These are phyloP conservation scores for Brachylomia viminalis DNA, from an alignment of 2,888 invertebrate genomes.

Conservation along the genomic window DNA sequence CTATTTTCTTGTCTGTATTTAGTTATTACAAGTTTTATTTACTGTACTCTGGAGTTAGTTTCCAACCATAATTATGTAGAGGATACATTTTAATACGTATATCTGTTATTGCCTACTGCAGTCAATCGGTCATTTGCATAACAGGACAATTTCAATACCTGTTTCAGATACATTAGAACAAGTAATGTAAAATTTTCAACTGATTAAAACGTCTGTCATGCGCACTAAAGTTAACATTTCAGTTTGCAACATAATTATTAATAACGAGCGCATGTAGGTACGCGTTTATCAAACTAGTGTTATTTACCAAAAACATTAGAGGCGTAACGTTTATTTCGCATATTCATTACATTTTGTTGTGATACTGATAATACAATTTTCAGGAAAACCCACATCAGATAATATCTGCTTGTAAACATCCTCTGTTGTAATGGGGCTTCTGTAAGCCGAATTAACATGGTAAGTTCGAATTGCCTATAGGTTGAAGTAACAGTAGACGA, in stretches of 20 bases:
- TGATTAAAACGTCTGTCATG: no score
- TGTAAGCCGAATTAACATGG: background rate
- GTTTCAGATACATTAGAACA: no score
- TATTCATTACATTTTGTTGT: conserved; percentile 25
- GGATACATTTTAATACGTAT: background rate
- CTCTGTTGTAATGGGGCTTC: conserved; percentile 1
- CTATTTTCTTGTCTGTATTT: conserved; percentile 21
- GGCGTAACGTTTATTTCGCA: conserved; percentile 17
- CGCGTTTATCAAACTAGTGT: conserved; percentile 13
- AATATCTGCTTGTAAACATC: conserved; percentile 15
- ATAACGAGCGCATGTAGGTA: background rate
- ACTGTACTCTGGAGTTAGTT: background rate
- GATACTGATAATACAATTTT: conserved; percentile 21
- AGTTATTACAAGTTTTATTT: conserved; percentile 17
- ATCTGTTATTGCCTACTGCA: conserved; percentile 2
- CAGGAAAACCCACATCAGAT: conserved; percentile 15
- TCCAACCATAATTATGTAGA: background rate
- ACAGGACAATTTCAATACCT: background rate
- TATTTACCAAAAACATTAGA: conserved; percentile 17
- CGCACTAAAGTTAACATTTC: background rate
- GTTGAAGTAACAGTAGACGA: no score
- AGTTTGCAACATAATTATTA: conserved; percentile 4
- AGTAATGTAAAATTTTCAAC: no score
- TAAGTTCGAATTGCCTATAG: background rate
- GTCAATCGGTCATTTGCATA: background rate